Evolutionary conservation across 2,888 invertebrate genomes (phyloP).

Genomic region (Uropetala carovei): DNA sequence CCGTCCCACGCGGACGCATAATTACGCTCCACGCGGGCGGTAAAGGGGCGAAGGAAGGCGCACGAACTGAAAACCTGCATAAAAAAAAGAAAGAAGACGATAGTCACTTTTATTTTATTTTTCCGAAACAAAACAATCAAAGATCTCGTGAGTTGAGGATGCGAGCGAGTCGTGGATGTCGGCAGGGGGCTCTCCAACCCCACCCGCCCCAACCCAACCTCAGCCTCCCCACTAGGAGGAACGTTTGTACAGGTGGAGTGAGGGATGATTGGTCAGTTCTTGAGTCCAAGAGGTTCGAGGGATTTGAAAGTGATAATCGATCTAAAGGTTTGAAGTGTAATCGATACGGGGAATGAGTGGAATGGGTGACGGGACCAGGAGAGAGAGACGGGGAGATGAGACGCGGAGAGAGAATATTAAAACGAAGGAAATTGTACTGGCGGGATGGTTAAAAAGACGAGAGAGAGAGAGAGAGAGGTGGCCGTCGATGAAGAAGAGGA

Average conservation of each 20-base stretch:
- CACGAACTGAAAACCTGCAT: not conserved
- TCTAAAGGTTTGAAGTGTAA: not conserved
- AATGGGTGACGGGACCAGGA: not conserved
- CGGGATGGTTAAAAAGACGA: not conserved
- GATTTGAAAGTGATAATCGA: conserved; percentile 57
- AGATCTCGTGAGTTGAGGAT: conserved; percentile 14
- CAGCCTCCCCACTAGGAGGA: not conserved
- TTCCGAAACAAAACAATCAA: conserved; percentile 26
- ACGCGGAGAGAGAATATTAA: not conserved
- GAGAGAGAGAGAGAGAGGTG: too few relatives aligned
- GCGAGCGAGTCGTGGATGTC: conserved; percentile 23
- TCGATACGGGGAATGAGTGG: conserved; percentile 20
- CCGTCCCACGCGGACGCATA: too few relatives aligned
- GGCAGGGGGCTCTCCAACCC: conserved; percentile 23
- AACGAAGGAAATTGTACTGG: not conserved
- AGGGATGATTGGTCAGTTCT: conserved; percentile 36
- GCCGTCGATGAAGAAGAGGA: too few relatives aligned
- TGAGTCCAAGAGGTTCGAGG: not conserved
- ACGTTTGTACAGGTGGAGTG: conserved; percentile 7
- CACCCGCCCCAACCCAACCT: not conserved
- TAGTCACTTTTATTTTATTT: not conserved
- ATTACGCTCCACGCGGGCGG: conserved; percentile 26
- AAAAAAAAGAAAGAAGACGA: not conserved
- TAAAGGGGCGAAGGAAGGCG: conserved; percentile 2
- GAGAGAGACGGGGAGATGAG: not conserved